Percentiles rank a stretch among this genome's conserved stretches.
Conservation (phyloP, 2,797 vertebrate genomes). For the Spinus pinus region DNA sequence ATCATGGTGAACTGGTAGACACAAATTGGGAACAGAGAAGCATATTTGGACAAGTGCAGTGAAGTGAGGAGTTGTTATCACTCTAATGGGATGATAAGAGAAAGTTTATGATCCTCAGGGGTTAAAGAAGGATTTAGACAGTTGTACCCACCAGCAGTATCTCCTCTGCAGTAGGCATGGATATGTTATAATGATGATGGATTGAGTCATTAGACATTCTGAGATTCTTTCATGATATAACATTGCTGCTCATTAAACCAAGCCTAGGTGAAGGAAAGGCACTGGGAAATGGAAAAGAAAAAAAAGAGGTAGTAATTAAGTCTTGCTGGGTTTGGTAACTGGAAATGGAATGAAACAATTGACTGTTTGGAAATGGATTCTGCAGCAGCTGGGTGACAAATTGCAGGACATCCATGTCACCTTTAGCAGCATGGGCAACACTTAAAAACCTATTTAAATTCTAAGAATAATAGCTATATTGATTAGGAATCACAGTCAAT, state of each 20-base stretch:
- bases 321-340: background rate
- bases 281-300: background rate
- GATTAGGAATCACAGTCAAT: conserved; percentile 37
- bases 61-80: background rate
- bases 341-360: background rate
- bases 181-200: background rate
- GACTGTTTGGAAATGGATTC: background rate
- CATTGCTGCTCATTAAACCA: background rate
- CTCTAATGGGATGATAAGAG: background rate
- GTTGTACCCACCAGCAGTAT: background rate
- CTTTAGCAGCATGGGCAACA: background rate
- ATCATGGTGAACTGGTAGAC: background rate
- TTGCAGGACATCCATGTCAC: background rate
- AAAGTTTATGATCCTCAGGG: background rate
- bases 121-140: background rate
- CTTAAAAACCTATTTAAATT: background rate
- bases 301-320: background rate
- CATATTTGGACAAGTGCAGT: background rate
- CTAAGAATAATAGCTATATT: conserved; percentile 13
- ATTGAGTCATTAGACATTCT: background rate
- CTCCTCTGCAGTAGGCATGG: background rate
- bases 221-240: background rate
- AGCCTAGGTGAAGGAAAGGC: background rate
- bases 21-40: background rate
- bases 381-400: background rate